Evolutionary conservation across 2,113 vertebrate species (phyloP).

Genomic region (Cinclus cinclus): DNA sequence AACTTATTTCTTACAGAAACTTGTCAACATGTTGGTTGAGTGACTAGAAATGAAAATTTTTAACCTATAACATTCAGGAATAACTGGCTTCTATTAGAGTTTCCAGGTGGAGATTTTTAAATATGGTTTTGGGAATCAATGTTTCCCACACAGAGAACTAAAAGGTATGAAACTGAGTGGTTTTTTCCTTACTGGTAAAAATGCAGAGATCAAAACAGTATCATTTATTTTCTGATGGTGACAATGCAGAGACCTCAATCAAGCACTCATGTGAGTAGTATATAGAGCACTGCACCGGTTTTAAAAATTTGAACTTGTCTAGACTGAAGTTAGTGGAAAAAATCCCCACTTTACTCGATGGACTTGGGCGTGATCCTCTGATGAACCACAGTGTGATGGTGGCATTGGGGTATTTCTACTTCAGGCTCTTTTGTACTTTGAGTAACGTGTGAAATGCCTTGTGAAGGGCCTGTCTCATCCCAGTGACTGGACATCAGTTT

Average conservation of each 20-base stretch:
- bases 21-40: not conserved
- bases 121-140: not conserved
- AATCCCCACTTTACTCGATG: not conserved
- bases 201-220: not conserved
- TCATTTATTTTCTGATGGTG: not conserved
- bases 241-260: not conserved
- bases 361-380: not conserved
- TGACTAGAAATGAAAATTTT: not conserved
- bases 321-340: not conserved
- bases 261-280: rapidly evolving
- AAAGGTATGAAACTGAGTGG: not conserved
- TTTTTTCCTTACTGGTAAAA: not conserved
- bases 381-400: not conserved
- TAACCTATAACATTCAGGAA: not conserved
- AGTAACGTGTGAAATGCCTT: not conserved
- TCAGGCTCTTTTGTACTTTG: not conserved
- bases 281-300: not conserved
- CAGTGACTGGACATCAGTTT: not conserved
- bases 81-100: not conserved
- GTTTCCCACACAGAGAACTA: not conserved
- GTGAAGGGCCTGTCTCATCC: not conserved
- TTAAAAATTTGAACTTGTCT: not conserved
- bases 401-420: not conserved
- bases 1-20: not conserved
- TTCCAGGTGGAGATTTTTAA: not conserved